Evolutionary conservation across 2,888 invertebrate species (phyloP).

Genomic region (Notodonta ziczac): DNA sequence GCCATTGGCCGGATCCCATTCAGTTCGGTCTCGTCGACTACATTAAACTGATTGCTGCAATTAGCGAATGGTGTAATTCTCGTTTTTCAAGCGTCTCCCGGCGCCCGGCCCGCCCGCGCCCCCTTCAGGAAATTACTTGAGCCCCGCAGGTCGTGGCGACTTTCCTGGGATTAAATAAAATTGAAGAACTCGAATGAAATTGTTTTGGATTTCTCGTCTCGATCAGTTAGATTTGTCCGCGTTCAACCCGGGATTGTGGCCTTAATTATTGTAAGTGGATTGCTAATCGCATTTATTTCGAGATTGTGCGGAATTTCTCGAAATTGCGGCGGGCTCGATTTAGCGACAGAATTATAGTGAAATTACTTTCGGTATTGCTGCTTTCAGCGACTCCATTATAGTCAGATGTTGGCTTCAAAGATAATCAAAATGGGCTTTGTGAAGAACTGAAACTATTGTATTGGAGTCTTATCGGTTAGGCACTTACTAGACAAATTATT

Average conservation of each 20-base stretch:
- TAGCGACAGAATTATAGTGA: slow-evolving; percentile 36
- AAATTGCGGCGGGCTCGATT: slow-evolving; percentile 38
- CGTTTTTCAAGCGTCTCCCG: slow-evolving; percentile 74
- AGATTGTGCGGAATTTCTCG: slow-evolving; percentile 39
- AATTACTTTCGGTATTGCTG: slow-evolving; percentile 34
- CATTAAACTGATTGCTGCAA: slow-evolving; percentile 84
- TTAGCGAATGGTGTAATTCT: slow-evolving; percentile 83
- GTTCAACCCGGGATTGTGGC: slow-evolving; percentile 59
- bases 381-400: slow-evolving; percentile 26
- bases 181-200: slow-evolving; percentile 76
- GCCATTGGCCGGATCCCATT: slow-evolving; percentile 64
- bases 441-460: background rate
- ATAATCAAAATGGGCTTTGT: slow-evolving; percentile 6
- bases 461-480: background rate
- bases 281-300: slow-evolving; percentile 65
- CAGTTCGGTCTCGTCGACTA: slow-evolving; percentile 77
- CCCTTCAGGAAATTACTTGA: slow-evolving; percentile 77
- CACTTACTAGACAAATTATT: too few species aligned
- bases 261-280: slow-evolving; percentile 73
- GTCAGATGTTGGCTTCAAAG: slow-evolving; percentile 19
- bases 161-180: slow-evolving; percentile 77
- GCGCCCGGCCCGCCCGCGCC: slow-evolving; percentile 42
- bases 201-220: slow-evolving; percentile 72
- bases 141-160: slow-evolving; percentile 72
- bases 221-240: slow-evolving; percentile 65